Conservation (phyloP, 2,113 vertebrate species). For the Alouatta palliata region DNA sequence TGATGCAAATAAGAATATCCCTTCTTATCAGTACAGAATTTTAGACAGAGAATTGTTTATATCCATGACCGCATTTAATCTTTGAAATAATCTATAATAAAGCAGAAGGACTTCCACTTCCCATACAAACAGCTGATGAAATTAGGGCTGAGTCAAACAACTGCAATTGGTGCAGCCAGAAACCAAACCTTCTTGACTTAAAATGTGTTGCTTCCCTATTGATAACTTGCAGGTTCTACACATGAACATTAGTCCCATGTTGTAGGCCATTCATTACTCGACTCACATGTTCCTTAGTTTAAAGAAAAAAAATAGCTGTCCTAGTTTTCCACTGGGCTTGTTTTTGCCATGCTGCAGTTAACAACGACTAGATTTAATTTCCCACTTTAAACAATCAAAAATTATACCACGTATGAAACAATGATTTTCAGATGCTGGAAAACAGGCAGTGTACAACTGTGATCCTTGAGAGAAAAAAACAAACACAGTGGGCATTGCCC, state of each 20-base stretch:
- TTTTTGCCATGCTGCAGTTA: not conserved
- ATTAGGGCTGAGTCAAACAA: constrained; percentile 23
- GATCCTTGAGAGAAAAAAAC: not conserved
- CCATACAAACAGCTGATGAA: not conserved
- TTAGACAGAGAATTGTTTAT: constrained; percentile 46
- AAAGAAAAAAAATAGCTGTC: not conserved
- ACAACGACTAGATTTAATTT: not conserved
- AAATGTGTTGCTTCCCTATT: not conserved
- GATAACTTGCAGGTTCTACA: not conserved
- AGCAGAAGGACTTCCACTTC: not conserved
- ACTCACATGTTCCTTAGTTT: not conserved
- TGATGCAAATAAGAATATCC: not conserved
- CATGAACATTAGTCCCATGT: not conserved
- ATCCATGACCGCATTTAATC: constrained; percentile 44
- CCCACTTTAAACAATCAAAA: not conserved
- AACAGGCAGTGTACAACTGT: not conserved
- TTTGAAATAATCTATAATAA: constrained; percentile 52
- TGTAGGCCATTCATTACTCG: not conserved
- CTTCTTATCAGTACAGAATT: not conserved
- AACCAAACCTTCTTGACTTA: not conserved
- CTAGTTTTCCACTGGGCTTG: not conserved
- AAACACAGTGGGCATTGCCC: not conserved
- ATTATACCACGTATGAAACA: not conserved
- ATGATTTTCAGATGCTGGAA: not conserved
- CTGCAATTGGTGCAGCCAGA: not conserved